Evolutionary conservation across 2,888 invertebrate genomes (phyloP), one percentile per base, ranked within the genome.

Genomic region (Trichogramma dendrolimi): DNA sequence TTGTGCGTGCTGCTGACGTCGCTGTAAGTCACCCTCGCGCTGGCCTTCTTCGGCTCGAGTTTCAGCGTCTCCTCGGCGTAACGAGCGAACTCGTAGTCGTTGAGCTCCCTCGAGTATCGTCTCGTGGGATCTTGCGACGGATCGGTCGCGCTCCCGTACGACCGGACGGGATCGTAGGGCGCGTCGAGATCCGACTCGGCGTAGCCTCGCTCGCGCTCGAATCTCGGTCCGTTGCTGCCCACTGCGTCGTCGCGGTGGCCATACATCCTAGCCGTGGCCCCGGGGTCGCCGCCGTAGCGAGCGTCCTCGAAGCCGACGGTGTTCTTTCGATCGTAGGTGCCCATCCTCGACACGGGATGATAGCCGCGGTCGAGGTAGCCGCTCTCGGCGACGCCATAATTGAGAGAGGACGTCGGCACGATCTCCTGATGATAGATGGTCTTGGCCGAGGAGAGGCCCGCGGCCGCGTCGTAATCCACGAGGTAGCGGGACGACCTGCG

Each of bases 401-500:
- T 61, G 49, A 60, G 55, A 14, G 65, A 40, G 10, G 65, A 62
- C 4, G 59, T 48, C 47, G 55, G 61, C 41, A 40, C 67, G 68
- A 41, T 67, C 67, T 69, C 65, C 50, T 72, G 71, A 48, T 72
- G 67, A 39, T 73, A 73, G 54, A 72, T 69, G 42, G 72, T 59
- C 47, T 65, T 65, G 44, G 47, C 46, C 40, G 55, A 40, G 7
- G 55, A 40, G 7, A 48, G 44, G 6, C 47, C 42, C 5, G 50
- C 47, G 2, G 54, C 50, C 6, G 49, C 58, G 55, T 77, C 78
- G 69, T 75, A 75, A 63, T 76, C 75, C 70, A 75, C 75, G 72
- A 78, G 72, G 71, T 79, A 79, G 69, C 76, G 76, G 71, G 79
- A 78, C 67, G 79, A 78, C 72, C 79, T 75, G 51, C 77, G 76